These are phyloP conservation scores for Rhodeus uyekii DNA, from an alignment of 2,797 vertebrate genomes.

Conservation along the genomic window DNA sequence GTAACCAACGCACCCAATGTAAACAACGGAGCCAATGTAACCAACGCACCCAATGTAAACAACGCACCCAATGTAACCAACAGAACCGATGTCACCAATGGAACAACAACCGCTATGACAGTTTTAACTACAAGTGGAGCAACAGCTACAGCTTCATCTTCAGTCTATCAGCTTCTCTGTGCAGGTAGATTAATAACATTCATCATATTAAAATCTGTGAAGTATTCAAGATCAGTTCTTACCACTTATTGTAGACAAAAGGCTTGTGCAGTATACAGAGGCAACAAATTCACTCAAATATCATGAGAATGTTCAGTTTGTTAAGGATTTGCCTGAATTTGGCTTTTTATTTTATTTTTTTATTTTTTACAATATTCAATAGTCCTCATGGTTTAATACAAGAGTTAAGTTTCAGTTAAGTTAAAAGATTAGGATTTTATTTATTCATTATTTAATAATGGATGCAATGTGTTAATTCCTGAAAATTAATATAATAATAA, in stretches of 20 bases:
- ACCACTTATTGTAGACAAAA: background rate
- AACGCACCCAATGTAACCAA: too few relatives aligned
- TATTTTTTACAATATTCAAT: background rate
- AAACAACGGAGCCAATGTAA: too few relatives aligned
- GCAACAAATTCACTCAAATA: background rate
- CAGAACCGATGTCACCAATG: too few relatives aligned
- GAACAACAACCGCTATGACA: too few relatives aligned
- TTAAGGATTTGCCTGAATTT: background rate
- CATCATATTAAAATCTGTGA: background rate
- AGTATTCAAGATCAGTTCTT: background rate
- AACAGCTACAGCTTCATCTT: too few relatives aligned
- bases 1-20: too few relatives aligned
- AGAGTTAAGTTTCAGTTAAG: background rate
- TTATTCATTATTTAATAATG: background rate
- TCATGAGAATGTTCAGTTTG: background rate
- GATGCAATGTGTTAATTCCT: background rate
- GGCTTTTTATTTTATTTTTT: too few relatives aligned
- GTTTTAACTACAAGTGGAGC: background rate
- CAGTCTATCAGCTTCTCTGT: background rate
- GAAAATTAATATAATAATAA: too few relatives aligned
- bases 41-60: too few relatives aligned
- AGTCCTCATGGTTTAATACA: background rate
- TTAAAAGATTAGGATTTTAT: background rate
- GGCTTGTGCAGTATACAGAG: too few relatives aligned
- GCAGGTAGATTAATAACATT: background rate